Evolutionary conservation across 2,888 invertebrate species (phyloP).

Genomic region (Phaonia tiefii): DNA sequence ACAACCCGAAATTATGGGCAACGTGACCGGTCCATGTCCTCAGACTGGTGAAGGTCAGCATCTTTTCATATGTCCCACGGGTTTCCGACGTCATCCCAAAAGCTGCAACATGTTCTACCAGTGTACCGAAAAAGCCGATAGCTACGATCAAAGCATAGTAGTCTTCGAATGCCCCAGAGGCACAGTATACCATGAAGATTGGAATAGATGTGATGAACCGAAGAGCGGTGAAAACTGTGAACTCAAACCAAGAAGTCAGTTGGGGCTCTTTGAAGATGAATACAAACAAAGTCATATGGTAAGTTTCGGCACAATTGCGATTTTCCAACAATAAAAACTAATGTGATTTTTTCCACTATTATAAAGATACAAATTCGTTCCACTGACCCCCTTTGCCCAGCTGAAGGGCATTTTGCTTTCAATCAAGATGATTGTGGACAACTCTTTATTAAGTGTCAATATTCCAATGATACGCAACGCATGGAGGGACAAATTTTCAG

Average conservation of each 20-base stretch:
- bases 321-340: not conserved
- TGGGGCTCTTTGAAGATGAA: conserved; percentile 71
- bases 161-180: conserved; percentile 89
- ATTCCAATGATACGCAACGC: conserved; percentile 80
- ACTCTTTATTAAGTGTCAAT: conserved; percentile 87
- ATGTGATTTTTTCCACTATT: not conserved
- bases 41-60: conserved; percentile 84
- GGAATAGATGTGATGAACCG: conserved; percentile 87
- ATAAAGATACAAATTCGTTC: conserved; percentile 84
- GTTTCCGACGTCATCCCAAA: conserved; percentile 91
- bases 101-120: conserved; percentile 92
- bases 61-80: conserved; percentile 89
- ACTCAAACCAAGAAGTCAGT: conserved; percentile 67
- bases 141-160: conserved; percentile 87
- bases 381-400: conserved; percentile 83
- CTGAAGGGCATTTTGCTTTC: conserved; percentile 86
- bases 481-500: conserved; percentile 87
- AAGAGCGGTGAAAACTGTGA: conserved; percentile 79
- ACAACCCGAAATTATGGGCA: conserved; percentile 59
- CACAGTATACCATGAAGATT: conserved; percentile 87
- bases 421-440: conserved; percentile 86
- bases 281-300: conserved; percentile 74
- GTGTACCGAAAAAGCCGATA: conserved; percentile 85
- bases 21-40: conserved; percentile 73
- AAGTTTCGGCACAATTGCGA: conserved; percentile 51